These are phyloP conservation scores for Diloba caeruleocephala DNA, from an alignment of 2,888 invertebrate species.

Conservation along the genomic window DNA sequence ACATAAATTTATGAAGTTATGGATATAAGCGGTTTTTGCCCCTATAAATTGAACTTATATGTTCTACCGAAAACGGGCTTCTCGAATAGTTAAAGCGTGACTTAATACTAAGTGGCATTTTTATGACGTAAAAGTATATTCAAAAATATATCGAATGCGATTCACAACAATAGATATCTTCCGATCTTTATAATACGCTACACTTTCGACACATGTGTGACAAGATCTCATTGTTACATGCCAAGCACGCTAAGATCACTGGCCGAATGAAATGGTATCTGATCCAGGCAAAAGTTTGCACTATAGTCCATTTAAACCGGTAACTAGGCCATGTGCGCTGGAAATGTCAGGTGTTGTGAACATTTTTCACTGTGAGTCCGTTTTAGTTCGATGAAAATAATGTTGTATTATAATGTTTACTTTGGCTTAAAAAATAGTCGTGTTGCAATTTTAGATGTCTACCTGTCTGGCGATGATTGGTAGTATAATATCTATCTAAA, in stretches of 20 bases:
- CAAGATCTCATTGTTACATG: conserved; percentile 81
- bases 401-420: not conserved
- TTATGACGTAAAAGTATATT: too few species aligned
- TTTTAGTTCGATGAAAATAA: too few species aligned
- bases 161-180: conserved; percentile 38
- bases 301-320: conserved; percentile 19
- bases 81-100: too few species aligned
- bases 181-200: conserved; percentile 58
- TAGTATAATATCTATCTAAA: too few species aligned
- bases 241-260: conserved; percentile 18
- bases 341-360: conserved; percentile 36
- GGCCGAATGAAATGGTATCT: conserved; percentile 25
- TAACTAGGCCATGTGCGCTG: conserved; percentile 21
- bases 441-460: too few species aligned
- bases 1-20: too few species aligned
- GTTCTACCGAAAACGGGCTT: too few species aligned
- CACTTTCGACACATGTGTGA: conserved; percentile 75
- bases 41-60: too few species aligned
- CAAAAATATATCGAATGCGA: not conserved
- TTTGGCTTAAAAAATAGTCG: conserved; percentile 2
- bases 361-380: not conserved
- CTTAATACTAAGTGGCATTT: too few species aligned
- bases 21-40: too few species aligned
- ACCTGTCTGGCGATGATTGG: too few species aligned
- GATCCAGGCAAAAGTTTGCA: conserved; percentile 33